Percentiles rank a stretch among this genome's conserved stretches.
Evolutionary conservation across 1,140 invertebrate species (phyloP).

Genomic region (Drosophila parvula): DNA sequence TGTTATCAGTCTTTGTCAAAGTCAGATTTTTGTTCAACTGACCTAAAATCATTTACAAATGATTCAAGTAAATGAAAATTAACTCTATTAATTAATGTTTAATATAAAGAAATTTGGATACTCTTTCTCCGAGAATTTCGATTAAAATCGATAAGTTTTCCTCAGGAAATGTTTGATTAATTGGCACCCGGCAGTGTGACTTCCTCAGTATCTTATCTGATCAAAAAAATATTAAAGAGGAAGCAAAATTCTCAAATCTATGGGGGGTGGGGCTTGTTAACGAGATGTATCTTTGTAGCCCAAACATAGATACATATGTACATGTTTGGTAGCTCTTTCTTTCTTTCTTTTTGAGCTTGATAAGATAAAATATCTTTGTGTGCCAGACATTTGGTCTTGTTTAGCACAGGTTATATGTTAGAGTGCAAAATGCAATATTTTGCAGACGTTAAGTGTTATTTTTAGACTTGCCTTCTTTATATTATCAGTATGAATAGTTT

Average conservation of each 20-base stretch:
- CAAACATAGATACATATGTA: not conserved
- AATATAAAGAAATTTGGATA: too few relatives aligned
- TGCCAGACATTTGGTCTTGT: not conserved
- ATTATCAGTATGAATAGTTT: not conserved
- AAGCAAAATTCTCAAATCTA: constrained; percentile 13
- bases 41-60: not conserved
- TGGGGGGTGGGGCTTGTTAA: not conserved
- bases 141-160: not conserved
- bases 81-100: too few relatives aligned
- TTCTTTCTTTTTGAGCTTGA: not conserved
- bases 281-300: not conserved
- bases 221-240: not conserved
- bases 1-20: constrained; percentile 13
- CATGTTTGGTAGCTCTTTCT: not conserved
- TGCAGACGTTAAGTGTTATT: too few relatives aligned
- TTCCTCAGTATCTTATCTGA: constrained; percentile 37
- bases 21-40: not conserved
- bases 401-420: not conserved
- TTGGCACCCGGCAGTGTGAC: not conserved
- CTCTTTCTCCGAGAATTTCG: not conserved
- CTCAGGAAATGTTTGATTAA: not conserved
- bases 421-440: not conserved
- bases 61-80: too few relatives aligned
- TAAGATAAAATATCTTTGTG: constrained; percentile 10
- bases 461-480: not conserved